Conservation (phyloP, 2,113 vertebrate species). For the Odobenus rosmarus region DNA sequence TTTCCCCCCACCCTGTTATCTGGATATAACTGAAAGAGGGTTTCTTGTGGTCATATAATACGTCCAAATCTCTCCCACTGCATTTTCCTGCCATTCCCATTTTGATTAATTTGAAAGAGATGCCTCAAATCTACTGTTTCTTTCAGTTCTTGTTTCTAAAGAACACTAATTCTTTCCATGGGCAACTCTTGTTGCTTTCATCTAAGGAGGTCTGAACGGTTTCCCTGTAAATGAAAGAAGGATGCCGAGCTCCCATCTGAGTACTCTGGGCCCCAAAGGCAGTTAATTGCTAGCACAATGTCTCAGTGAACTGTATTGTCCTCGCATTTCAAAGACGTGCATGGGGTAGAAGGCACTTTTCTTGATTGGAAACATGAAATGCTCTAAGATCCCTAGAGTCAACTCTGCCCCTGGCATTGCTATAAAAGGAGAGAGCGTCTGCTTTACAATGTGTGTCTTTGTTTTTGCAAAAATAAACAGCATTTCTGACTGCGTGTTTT, state of each 20-base stretch:
- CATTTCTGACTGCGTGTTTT: neutral
- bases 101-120: neutral
- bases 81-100: neutral
- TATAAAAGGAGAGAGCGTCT: neutral
- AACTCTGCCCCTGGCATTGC: neutral
- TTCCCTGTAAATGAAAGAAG: conserved; percentile 53
- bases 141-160: conserved; percentile 53
- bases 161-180: conserved; percentile 51
- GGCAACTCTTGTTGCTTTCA: conserved; percentile 45
- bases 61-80: neutral
- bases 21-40: neutral
- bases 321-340: conserved; percentile 48
- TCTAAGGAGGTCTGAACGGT: conserved; percentile 40
- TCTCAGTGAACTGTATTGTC: conserved; percentile 16
- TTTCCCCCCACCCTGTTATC: neutral
- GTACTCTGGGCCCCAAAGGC: neutral
- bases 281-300: conserved; percentile 54
- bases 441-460: too few species aligned
- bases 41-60: neutral
- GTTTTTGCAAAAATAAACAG: neutral
- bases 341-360: neutral
- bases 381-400: neutral
- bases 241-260: neutral
- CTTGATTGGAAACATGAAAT: conserved; percentile 39
- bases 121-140: neutral